These are phyloP conservation scores for Quadroppia sp. DNA, from an alignment of 2,888 invertebrate genomes.

Conservation along the genomic window DNA sequence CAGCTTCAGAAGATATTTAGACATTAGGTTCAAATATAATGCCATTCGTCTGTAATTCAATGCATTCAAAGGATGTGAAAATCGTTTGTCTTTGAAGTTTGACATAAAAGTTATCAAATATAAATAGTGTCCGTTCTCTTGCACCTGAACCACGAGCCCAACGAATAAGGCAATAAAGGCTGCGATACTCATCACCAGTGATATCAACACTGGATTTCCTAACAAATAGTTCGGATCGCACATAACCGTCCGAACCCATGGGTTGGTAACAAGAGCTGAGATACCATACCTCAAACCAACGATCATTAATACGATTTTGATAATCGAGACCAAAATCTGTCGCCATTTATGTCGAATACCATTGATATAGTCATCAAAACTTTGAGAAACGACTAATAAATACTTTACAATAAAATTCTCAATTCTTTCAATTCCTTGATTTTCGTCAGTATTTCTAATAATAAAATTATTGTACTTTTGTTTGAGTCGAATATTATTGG, in stretches of 20 bases:
- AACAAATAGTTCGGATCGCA: background rate
- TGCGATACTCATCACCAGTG: background rate
- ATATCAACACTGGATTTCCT: background rate
- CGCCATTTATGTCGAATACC: too few species aligned
- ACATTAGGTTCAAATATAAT: background rate
- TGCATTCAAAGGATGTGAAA: background rate
- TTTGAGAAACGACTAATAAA: too few species aligned
- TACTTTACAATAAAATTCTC: too few species aligned
- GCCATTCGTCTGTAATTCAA: background rate
- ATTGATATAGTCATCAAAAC: too few species aligned
- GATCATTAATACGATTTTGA: background rate
- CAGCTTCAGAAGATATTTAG: background rate
- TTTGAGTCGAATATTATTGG: too few species aligned
- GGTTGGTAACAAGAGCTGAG: background rate
- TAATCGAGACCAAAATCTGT: too few species aligned
- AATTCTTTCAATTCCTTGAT: slow-evolving; percentile 54
- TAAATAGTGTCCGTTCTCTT: background rate
- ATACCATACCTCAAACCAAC: background rate
- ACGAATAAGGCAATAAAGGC: background rate
- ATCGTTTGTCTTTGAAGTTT: background rate
- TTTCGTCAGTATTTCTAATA: slow-evolving; percentile 60
- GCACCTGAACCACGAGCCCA: background rate
- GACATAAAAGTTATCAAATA: background rate
- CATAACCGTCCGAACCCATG: background rate
- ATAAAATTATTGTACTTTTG: slow-evolving; percentile 57